Evolutionary conservation across 2,113 vertebrate genomes (phyloP).

Genomic region (Aegotheles bennettii): DNA sequence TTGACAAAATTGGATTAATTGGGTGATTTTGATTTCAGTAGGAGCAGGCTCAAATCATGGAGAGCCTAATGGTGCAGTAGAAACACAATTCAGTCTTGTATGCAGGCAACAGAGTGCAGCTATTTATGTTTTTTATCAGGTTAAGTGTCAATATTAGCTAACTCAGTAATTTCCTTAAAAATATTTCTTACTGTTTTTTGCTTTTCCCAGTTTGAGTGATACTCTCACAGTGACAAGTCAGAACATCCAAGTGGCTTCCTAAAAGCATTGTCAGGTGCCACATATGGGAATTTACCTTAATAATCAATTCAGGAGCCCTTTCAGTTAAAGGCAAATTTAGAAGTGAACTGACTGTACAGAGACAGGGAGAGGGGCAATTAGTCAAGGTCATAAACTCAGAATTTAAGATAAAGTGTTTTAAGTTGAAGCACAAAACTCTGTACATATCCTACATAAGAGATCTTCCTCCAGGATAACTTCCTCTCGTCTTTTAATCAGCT

Average conservation of each 20-base stretch:
- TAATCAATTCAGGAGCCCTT: neutral
- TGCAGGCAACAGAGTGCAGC: neutral
- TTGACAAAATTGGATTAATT: slow-evolving; percentile 59
- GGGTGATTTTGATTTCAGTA: slow-evolving; percentile 17
- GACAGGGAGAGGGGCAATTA: neutral
- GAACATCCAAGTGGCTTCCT: neutral
- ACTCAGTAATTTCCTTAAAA: neutral
- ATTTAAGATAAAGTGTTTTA: neutral
- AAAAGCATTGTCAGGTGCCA: neutral
- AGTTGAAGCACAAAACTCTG: neutral
- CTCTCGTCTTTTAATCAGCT: neutral
- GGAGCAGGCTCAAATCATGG: neutral
- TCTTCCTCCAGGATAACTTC: neutral
- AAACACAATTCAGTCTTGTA: neutral
- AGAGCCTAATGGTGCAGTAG: neutral
- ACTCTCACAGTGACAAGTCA: neutral
- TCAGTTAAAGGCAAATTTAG: neutral
- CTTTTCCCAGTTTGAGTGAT: neutral
- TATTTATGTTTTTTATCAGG: neutral
- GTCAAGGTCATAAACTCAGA: neutral
- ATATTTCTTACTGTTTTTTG: neutral
- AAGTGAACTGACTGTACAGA: neutral
- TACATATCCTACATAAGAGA: neutral
- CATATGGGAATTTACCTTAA: accelerated
- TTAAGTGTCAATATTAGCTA: neutral